Conservation (phyloP, 2,113 vertebrate genomes). For the Abramis brama region DNA sequence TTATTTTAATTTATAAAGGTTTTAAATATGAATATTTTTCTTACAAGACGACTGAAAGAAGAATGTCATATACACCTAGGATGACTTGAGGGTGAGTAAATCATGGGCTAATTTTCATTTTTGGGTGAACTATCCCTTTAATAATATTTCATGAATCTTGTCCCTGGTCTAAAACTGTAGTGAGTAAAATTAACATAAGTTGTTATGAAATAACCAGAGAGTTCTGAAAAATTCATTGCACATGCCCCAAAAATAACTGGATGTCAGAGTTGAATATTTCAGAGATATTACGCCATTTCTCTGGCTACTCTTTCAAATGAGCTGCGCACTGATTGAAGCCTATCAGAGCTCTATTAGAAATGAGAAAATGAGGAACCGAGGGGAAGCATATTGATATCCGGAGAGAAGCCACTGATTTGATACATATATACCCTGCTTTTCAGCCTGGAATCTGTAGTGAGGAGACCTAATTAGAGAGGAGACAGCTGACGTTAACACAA, state of each 20-base stretch:
- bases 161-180: not conserved
- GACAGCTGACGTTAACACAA: not conserved
- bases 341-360: constrained; percentile 35
- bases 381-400: constrained; percentile 41
- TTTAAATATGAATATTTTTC: too few species aligned
- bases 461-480: constrained; percentile 51
- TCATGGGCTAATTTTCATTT: too few species aligned
- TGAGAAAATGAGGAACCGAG: constrained; percentile 12
- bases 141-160: constrained; percentile 1
- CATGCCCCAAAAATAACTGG: constrained; percentile 27
- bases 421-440: constrained; percentile 33
- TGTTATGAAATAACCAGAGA: constrained; percentile 27
- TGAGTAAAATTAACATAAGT: constrained; percentile 18
- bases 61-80: too few species aligned
- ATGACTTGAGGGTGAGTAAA: too few species aligned
- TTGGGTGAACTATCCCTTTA: too few species aligned
- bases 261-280: constrained; percentile 11
- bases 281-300: constrained; percentile 17
- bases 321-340: not conserved
- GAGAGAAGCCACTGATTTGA: constrained; percentile 38
- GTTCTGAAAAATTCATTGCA: constrained; percentile 12
- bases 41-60: too few species aligned
- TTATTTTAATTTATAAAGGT: too few species aligned
- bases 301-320: constrained; percentile 36
- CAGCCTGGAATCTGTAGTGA: constrained; percentile 22